phyloP scores from a whole-genome alignment of 2,888 invertebrate genomes.

The Dorcus hopei region DNA sequence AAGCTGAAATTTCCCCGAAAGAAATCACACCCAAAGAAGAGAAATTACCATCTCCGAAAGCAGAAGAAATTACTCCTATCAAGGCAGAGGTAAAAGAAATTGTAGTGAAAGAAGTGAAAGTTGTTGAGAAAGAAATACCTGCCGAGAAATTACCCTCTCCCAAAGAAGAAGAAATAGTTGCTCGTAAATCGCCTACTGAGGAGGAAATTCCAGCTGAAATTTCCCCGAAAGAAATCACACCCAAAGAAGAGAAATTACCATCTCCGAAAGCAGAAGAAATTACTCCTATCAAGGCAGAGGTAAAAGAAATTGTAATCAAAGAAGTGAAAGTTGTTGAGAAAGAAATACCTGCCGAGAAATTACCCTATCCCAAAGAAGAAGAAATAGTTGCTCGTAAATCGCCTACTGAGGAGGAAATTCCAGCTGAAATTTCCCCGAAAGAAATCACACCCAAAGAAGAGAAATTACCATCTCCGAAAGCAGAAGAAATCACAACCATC shows the following conservation, averaged over 20 bases:
- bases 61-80: neutral
- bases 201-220: too few relatives aligned
- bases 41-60: neutral
- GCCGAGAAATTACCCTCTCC: neutral
- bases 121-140: conserved; percentile 1
- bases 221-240: too few relatives aligned
- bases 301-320: neutral
- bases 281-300: neutral
- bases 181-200: too few relatives aligned
- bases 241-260: neutral
- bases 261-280: neutral
- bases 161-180: neutral
- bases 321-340: neutral
- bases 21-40: neutral
- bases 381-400: too few relatives aligned
- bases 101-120: neutral
- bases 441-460: too few relatives aligned
- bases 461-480: too few relatives aligned
- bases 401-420: neutral
- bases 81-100: neutral
- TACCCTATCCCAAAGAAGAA: neutral
- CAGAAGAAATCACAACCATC: too few relatives aligned
- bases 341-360: neutral
- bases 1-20: too few relatives aligned
- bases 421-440: neutral